A percentile compares a stretch with the other conserved stretches of the same genome.
phyloP scores from a whole-genome alignment of 2,888 invertebrate species.

The Hypomecis punctinalis region DNA sequence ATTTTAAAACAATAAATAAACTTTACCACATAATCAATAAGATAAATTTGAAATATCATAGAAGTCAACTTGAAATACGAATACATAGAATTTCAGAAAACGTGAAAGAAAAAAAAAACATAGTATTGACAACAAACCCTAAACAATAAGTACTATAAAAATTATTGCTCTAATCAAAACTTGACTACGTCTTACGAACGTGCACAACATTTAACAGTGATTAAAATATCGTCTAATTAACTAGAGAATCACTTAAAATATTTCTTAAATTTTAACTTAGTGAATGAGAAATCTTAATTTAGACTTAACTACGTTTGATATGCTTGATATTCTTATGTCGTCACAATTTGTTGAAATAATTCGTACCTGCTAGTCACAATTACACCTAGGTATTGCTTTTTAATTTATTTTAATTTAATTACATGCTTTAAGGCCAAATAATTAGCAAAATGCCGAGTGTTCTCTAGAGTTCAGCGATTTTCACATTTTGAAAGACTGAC shows the following conservation, averaged over 20 bases:
- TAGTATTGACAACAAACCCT: constrained; percentile 31
- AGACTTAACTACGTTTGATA: constrained; percentile 70
- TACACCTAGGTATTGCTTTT: constrained; percentile 4
- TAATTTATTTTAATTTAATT: background rate
- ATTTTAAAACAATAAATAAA: constrained; percentile 38
- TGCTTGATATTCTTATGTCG: constrained; percentile 81
- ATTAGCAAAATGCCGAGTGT: too few relatives aligned
- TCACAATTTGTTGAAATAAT: constrained; percentile 55
- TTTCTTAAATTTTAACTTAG: constrained; percentile 54
- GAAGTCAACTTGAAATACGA: constrained; percentile 23
- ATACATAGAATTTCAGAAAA: constrained; percentile 27
- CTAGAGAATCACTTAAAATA: constrained; percentile 63
- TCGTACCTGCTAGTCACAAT: background rate
- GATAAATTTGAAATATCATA: constrained; percentile 27
- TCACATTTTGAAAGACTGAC: too few relatives aligned
- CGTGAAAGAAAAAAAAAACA: constrained; percentile 37
- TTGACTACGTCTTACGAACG: constrained; percentile 74
- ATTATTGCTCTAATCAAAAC: constrained; percentile 78
- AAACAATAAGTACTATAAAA: constrained; percentile 62
- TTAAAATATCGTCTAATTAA: constrained; percentile 78
- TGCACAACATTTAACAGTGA: constrained; percentile 86
- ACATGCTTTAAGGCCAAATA: too few relatives aligned
- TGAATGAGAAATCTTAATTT: constrained; percentile 62
- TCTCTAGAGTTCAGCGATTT: too few relatives aligned
- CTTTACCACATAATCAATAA: constrained; percentile 29